Conservation (phyloP, 53 echinoderm and acorn worm genomes). For the Temnopleurus reevesii region DNA sequence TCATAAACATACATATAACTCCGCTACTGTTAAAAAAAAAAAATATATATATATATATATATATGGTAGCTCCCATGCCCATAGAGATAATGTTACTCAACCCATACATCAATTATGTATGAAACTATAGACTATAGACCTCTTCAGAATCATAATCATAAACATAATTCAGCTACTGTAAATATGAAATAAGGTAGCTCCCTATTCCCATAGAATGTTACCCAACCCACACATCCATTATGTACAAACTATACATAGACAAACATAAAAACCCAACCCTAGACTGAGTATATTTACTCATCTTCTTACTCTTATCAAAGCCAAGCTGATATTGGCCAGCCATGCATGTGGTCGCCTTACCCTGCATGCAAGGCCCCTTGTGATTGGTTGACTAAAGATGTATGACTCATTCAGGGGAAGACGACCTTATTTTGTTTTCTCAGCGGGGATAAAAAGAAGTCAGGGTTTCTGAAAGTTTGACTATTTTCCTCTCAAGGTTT, state of each 20-base stretch:
- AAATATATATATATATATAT: too few relatives aligned
- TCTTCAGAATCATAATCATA: too few relatives aligned
- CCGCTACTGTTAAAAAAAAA: too few relatives aligned
- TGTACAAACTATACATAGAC: background rate
- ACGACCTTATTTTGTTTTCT: background rate
- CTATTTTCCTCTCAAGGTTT: background rate
- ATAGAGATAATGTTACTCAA: too few relatives aligned
- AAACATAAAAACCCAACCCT: conserved; percentile 4
- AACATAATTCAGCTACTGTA: too few relatives aligned
- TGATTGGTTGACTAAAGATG: background rate
- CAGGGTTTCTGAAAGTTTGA: background rate
- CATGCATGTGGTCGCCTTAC: background rate
- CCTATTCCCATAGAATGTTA: too few relatives aligned
- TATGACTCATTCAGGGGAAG: conserved; percentile 15
- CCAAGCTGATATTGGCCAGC: conserved; percentile 12
- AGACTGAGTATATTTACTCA: conserved; percentile 34
- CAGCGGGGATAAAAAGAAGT: background rate
- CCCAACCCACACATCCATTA: background rate
- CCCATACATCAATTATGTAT: too few relatives aligned
- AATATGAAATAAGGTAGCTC: too few relatives aligned
- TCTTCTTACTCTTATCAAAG: background rate
- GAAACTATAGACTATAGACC: too few relatives aligned
- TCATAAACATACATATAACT: too few relatives aligned
- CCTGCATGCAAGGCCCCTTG: background rate
- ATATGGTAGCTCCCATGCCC: too few relatives aligned